Conservation (phyloP, 2,797 vertebrate species). For the Sylvia borin region DNA sequence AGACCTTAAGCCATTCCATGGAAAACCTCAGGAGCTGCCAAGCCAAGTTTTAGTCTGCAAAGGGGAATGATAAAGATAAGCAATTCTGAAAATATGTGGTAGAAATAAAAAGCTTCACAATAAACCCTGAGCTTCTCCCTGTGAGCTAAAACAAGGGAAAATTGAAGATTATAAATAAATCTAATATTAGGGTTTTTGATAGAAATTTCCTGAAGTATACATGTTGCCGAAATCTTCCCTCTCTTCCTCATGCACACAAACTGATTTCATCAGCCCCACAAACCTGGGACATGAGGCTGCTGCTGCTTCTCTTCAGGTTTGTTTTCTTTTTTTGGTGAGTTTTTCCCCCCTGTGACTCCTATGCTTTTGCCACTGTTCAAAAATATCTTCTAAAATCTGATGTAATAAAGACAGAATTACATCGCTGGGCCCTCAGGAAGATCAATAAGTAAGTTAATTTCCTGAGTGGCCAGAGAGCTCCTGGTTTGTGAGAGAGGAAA, state of each 20-base stretch:
- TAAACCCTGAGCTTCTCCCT: not conserved
- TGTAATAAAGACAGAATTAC: conserved; percentile 54
- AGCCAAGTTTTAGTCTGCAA: not conserved
- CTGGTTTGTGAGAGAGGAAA: not conserved
- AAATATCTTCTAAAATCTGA: conserved; percentile 52
- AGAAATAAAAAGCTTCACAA: not conserved
- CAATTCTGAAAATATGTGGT: not conserved
- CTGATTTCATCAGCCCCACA: not conserved
- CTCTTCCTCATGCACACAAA: not conserved
- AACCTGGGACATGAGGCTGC: not conserved
- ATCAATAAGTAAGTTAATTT: conserved; percentile 66
- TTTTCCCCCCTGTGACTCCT: not conserved
- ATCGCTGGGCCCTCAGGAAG: conserved; percentile 4
- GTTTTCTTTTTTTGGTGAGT: not conserved
- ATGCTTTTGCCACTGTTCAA: conserved; percentile 36
- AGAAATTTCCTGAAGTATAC: not conserved
- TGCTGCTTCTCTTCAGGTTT: not conserved
- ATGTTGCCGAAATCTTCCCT: not conserved
- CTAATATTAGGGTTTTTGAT: not conserved
- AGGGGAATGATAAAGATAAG: not conserved
- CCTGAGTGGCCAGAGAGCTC: conserved; percentile 32
- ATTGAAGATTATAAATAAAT: not conserved
- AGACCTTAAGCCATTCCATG: not conserved
- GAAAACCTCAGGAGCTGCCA: not conserved
- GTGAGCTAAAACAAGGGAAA: not conserved